phyloP scores from a whole-genome alignment of 1,140 invertebrate species.

The Musca domestica region DNA sequence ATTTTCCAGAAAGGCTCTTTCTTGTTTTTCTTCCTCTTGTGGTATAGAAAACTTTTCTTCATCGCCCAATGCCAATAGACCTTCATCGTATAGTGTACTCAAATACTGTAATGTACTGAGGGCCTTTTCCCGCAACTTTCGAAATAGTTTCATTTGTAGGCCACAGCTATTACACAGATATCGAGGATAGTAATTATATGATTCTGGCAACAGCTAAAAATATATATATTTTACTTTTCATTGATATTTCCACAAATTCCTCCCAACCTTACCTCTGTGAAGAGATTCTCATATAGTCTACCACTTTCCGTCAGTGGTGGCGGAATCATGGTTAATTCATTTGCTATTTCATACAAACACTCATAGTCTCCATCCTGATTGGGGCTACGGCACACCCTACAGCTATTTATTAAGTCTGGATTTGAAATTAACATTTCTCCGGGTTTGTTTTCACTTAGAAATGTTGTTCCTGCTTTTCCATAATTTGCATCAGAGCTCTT shows the following conservation, averaged over 20 bases:
- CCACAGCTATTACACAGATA: slow-evolving; percentile 28
- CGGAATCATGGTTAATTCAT: slow-evolving; percentile 1
- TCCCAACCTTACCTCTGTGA: slow-evolving; percentile 4
- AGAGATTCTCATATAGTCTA: slow-evolving; percentile 19
- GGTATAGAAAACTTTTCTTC: neutral
- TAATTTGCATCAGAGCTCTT: too few species aligned
- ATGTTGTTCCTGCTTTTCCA: too few species aligned
- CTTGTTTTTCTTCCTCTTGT: neutral
- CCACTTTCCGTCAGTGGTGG: slow-evolving; percentile 13
- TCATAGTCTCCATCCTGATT: slow-evolving; percentile 26
- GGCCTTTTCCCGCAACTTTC: slow-evolving; percentile 10
- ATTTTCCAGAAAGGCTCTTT: neutral
- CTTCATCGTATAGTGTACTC: neutral
- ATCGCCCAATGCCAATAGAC: neutral
- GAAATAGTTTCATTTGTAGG: slow-evolving; percentile 27
- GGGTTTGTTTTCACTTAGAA: neutral
- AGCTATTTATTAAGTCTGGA: slow-evolving; percentile 24
- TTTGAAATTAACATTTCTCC: slow-evolving; percentile 1
- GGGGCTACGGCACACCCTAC: slow-evolving; percentile 21
- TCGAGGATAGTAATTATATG: slow-evolving; percentile 14
- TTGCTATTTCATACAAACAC: slow-evolving; percentile 18
- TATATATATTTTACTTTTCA: neutral
- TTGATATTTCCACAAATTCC: neutral
- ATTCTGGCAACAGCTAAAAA: slow-evolving; percentile 15
- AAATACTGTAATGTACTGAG: slow-evolving; percentile 9